Base-by-base conservation (phyloP, 2,113 vertebrate genomes). In the Cnemophilus loriae region DNA sequence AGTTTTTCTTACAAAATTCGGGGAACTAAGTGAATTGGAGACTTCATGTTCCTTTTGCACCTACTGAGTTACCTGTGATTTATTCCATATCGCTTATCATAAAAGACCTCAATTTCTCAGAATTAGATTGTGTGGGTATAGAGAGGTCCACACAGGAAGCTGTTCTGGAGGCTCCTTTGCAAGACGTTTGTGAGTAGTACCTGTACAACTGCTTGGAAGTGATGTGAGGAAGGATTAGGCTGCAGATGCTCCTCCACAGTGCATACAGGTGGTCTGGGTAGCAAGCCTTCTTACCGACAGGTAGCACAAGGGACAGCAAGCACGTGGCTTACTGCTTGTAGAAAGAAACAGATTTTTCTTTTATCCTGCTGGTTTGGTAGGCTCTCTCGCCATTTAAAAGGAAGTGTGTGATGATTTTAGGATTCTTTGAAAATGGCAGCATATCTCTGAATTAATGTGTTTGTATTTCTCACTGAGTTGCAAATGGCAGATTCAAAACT, bases 321-420 rank as follows among this genome's bases (percentile, higher is more conserved):
- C 4, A 1, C 0, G 0, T 61, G 55, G 32, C 61, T 59, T 87
- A 32, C 13, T 73, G 61, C 44, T 85, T 1, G 0, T 53, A 37
- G 44, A 76, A 81, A 22, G 28, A 90, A 80, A n/a, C 6, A 33
- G 20, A 9, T 71, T 69, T 8, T 71, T 68, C 15, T 94, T 79
- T 69, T 28, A 65, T 61, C 26, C 10, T 92, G 1, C 21, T 77
- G 46, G 18, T 78, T 91, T 80, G 20, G 28, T 85, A 7, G 22
- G 6, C 30, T 74, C 18, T 61, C 23, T 65, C 1, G 4, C 83
- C 41, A 44, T 83, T 95, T 87, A 44, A 80, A 93, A 91, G 35
- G 33, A 87, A 69, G 56, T 5, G 11, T 64, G 28, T 44, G 33
- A 67, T 49, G 64, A 12, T 83, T 90, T 77, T 74, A 77, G 55